Percentiles rank a stretch among this genome's conserved stretches.
Evolutionary conservation across 2,797 vertebrate genomes (phyloP).

Genomic region (Gymnothorax javanicus): DNA sequence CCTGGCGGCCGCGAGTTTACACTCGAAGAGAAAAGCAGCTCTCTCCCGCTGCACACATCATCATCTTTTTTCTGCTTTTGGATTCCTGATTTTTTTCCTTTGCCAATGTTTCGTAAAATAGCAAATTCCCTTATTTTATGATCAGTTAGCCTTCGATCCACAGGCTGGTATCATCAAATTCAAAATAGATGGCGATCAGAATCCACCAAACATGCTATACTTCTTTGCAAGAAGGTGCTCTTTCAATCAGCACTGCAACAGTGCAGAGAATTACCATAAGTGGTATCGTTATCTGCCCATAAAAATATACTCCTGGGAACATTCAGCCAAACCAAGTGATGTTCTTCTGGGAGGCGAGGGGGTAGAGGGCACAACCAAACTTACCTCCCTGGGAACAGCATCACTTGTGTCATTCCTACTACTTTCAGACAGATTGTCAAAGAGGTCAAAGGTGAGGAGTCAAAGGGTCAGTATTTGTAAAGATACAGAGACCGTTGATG

Average conservation of each 20-base stretch:
- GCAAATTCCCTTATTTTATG: background rate
- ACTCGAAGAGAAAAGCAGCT: background rate
- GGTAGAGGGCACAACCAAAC: background rate
- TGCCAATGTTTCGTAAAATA: background rate
- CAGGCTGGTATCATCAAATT: background rate
- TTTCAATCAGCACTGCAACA: conserved; percentile 1
- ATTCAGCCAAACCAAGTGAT: background rate
- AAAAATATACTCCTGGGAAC: conserved; percentile 2
- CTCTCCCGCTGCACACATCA: background rate
- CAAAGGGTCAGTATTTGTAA: background rate
- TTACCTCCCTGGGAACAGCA: conserved; percentile 23
- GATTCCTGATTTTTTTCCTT: too few species aligned
- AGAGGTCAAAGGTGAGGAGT: conserved; percentile 7
- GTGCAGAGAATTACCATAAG: conserved; percentile 11
- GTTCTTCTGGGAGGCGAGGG: background rate
- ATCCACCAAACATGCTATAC: background rate
- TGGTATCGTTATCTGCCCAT: conserved; percentile 13
- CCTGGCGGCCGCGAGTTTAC: background rate
- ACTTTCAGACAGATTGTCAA: background rate
- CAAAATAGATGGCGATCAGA: background rate
- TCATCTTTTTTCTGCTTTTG: background rate
- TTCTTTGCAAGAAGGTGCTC: background rate
- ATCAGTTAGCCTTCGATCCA: background rate
- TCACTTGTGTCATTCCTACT: background rate
- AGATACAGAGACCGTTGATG: background rate